Evolutionary conservation across 2,888 invertebrate species (phyloP).

Genomic region (Drosophila sordidapex): DNA sequence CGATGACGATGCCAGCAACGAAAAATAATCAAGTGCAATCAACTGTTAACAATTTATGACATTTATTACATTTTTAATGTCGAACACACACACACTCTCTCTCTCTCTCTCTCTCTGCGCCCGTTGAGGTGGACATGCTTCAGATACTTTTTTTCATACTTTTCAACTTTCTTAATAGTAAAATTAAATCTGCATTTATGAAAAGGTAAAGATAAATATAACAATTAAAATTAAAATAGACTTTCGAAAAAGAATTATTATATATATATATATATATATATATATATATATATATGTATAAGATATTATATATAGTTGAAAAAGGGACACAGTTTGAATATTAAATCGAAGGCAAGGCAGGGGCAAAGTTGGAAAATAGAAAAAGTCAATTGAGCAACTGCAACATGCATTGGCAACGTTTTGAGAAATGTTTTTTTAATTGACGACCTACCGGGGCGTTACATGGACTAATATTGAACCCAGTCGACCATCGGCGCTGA

Average conservation of each 20-base stretch:
- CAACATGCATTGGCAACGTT: slow-evolving; percentile 24
- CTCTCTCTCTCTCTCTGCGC: not conserved
- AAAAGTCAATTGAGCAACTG: slow-evolving; percentile 21
- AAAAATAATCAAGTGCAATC: slow-evolving; percentile 70
- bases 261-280: no score
- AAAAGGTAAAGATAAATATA: not conserved
- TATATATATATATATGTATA: no score
- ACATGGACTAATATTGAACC: slow-evolving; percentile 9
- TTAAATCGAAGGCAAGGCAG: slow-evolving; percentile 33
- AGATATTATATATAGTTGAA: no score
- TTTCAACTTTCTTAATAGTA: not conserved
- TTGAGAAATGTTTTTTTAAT: slow-evolving; percentile 37
- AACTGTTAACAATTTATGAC: slow-evolving; percentile 77
- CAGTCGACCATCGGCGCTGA: not conserved
- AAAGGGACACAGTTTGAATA: slow-evolving; percentile 44
- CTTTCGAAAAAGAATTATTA: not conserved
- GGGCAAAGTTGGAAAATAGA: slow-evolving; percentile 17
- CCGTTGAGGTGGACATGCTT: not conserved
- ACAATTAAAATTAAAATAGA: not conserved
- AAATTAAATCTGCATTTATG: not conserved
- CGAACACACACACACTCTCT: not conserved
- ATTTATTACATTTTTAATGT: slow-evolving; percentile 71
- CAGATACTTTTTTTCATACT: not conserved
- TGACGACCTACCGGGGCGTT: slow-evolving; percentile 27
- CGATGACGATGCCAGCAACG: slow-evolving; percentile 31